A percentile compares a stretch with the other conserved stretches of the same genome.
phyloP scores from a whole-genome alignment of 2,888 invertebrate genomes.

The Tortricodes alternella region DNA sequence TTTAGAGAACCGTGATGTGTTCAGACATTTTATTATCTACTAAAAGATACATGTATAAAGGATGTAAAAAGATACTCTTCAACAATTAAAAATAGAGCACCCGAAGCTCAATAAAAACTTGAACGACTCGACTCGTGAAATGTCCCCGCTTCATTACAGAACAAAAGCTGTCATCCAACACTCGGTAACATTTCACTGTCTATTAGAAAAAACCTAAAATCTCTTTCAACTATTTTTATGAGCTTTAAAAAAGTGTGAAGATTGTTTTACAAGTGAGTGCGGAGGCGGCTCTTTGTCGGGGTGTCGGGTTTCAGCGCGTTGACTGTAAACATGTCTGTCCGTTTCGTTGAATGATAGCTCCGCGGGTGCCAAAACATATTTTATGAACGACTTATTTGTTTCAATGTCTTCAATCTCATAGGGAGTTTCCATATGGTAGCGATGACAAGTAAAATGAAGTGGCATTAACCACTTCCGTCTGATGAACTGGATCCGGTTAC shows the following conservation, averaged over 20 bases:
- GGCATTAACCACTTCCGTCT: slow-evolving; percentile 1
- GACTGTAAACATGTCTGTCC: slow-evolving; percentile 81
- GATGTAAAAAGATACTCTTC: slow-evolving; percentile 51
- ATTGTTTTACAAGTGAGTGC: slow-evolving; percentile 78
- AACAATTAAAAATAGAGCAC: slow-evolving; percentile 71
- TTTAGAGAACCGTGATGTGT: slow-evolving; percentile 1
- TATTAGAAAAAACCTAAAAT: slow-evolving; percentile 74
- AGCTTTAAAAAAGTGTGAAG: slow-evolving; percentile 79
- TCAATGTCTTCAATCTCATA: slow-evolving; percentile 10
- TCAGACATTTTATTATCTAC: slow-evolving; percentile 27
- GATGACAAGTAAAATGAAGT: neutral
- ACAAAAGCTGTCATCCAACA: slow-evolving; percentile 81
- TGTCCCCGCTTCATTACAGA: slow-evolving; percentile 79
- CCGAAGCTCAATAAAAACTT: slow-evolving; percentile 65
- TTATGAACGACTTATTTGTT: slow-evolving; percentile 28
- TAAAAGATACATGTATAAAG: slow-evolving; percentile 18
- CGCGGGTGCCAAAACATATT: slow-evolving; percentile 62
- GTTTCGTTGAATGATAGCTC: slow-evolving; percentile 67
- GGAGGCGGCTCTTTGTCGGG: slow-evolving; percentile 78
- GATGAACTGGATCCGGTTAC: neutral
- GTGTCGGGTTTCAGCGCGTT: slow-evolving; percentile 72
- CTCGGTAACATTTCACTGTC: slow-evolving; percentile 82
- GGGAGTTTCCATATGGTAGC: neutral
- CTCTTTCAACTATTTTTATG: slow-evolving; percentile 82
- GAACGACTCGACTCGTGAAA: slow-evolving; percentile 67